Base-by-base conservation (phyloP, 1,140 invertebrate species). In the Drosophila guanche region DNA sequence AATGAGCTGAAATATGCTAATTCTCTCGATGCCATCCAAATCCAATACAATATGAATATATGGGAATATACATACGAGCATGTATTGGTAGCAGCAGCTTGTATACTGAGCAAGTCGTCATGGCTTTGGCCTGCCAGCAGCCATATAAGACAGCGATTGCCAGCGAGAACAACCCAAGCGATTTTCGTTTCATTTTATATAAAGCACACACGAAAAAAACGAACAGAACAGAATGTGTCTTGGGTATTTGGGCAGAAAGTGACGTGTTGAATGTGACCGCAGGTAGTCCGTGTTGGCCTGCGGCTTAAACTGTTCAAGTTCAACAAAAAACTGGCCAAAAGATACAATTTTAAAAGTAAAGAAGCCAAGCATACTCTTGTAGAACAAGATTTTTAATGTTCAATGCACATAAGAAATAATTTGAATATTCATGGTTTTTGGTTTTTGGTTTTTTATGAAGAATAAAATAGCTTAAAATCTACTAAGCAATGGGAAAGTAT, bases 1-100 rank as follows among this genome's bases (percentile, higher is more conserved):
- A 65, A 16, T 56, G 14, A 62, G 37, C 55, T 65, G 69, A 73
- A 85, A 85, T 85, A 86, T 86, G 81, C 81, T 81, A 86, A 86
- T 86, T 86, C 70, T 51, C 33, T 37, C 68, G 29, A 58, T 58
- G 50, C 67, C 59, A 60, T 55, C 70, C 70, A 42, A 72, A 50
- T 66, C 62, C 27, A 48, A 51, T 50, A 56, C 33, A 69, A 63
- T 57, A 76, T 69, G 65, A 76, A 76, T 70, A 77, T 56, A 66
- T 55, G 73, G 42, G 53, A 52, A 77, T 54, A 66, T 33, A 54
- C 50, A 54, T 46, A 55, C 45, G 51, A n/a, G 23, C 40, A 45
- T 59, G 20, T 46, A 66, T 55, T 51, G 41, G 22, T 29, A 20
- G 29, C 8, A 5, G 37, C 53, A 47, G 12, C 33, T 25, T 76